Evolutionary conservation across 2,113 vertebrate genomes (phyloP), one percentile per base, ranked within the genome.

Genomic region (Struthio camelus): DNA sequence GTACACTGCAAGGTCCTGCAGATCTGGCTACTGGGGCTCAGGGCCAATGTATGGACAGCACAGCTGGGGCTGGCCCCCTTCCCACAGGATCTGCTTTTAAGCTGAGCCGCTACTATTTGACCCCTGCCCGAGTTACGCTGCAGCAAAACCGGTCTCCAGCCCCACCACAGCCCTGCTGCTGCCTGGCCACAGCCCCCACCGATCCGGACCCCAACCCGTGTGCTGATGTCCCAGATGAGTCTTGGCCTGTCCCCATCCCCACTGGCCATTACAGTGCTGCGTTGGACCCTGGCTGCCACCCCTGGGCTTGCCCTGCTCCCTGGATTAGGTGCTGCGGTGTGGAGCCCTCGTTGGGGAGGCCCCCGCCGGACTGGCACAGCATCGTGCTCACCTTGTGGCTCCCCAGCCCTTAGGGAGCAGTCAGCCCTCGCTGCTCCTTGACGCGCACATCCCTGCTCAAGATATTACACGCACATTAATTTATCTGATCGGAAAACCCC

Each of bases 131-230:
- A 50, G 51, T 64, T 42, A 28, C 42, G 14, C 56, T 30, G 34
- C 5, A 18, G 30, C 56, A 59, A 34, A 59, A 32, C 32, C 27
- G 50, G n/a, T 34, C 42, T 40, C 14, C n/a, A 36, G 27, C n/a
- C 13, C 5, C 53, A 4, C 4, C 8, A 18, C 48, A 30, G 30
- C 30, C n/a, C 5, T 16, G 40, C 22, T 61, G 6, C 11, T 11
- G 25, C 46, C 40, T 17, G 42, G 46, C 27, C 42, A 11, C 2
- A 18, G 10, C 18, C 4, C 14, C 51, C 36, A 58, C 54, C 9
- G 18, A 44, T 36, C 24, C 2, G 1, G 14, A 46, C 54, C 17
- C 20, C 12, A 32, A 34, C 14, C 32, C 30, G 13, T 1, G 0
- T 23, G 32, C 9, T 0, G 1, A 40, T 27, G 32, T 24, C 18